Evolutionary conservation across 2,113 vertebrate species (phyloP), one percentile per base, ranked within the genome.

Genomic region (Centropristis striata): DNA sequence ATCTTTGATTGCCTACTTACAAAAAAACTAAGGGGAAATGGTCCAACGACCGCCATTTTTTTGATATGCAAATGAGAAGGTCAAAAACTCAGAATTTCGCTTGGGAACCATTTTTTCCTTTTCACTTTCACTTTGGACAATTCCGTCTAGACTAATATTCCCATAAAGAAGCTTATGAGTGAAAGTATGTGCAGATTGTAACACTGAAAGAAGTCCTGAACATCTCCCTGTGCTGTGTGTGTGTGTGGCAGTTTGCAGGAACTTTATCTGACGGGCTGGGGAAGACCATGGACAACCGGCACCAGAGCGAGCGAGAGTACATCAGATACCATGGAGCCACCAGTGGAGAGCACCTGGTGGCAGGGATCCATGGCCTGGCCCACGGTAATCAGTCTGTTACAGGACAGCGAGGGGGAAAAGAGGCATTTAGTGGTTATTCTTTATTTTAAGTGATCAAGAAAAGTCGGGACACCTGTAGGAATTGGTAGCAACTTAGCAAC

Each of bases 281-380:
- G 3, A 99, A 99, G 92, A 99, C 97, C 0, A 99, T 99, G 98
- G 98, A 99, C 80, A 97, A 96, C 82, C 95, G 97, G 0, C 98
- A 99, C 42, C 98, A 99, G 90, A 97, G 93, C 0, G 98, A 99
- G 84, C 90, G 98, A 15, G 98, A 99, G 32, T 99, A 98, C 85
- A 99, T 99, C 78, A 92, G 97, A 0, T 99, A 99, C n/a, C 97
- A 99, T 0, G 98, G 97, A 0, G 98, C 97, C 2, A 99, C 98
- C 2, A 99, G 98, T 0, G 98, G 98, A 2, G 98, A 99, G 37
- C 98, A 99, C 77, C 96, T 99, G 0, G 97, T 99, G 0, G 98
- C 98, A 1, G 98, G 98, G 50, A 99, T 99, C 91, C 98, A 99
- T 0, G 98, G 98, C 25, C 95, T 99, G 46, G 97, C 97, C 72